phyloP scores from a whole-genome alignment of 2,888 invertebrate genomes.

The Oxystoma pomonae region DNA sequence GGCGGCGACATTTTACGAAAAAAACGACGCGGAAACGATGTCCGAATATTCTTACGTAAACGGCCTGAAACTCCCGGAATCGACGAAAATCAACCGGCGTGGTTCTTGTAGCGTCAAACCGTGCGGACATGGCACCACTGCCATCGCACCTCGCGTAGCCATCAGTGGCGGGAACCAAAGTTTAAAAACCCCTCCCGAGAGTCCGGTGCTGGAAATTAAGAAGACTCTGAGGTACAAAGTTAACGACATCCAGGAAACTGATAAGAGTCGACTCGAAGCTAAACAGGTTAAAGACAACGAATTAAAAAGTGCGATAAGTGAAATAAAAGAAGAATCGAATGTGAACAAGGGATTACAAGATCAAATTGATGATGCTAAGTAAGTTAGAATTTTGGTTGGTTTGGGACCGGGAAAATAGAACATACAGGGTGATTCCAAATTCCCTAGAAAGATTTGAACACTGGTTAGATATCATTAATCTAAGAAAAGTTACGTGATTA shows the following conservation, averaged over 20 bases:
- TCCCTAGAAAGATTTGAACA: too few relatives aligned
- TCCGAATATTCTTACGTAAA: constrained; percentile 24
- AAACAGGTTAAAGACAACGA: constrained; percentile 7
- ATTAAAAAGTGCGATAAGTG: neutral
- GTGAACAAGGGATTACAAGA: neutral
- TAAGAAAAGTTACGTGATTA: too few relatives aligned
- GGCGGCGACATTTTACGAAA: constrained; percentile 33
- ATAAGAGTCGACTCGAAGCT: neutral
- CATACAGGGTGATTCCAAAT: too few relatives aligned
- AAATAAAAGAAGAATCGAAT: neutral
- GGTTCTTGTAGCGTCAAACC: constrained; percentile 40
- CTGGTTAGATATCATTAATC: too few relatives aligned
- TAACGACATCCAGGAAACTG: constrained; percentile 19
- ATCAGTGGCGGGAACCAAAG: constrained; percentile 29
- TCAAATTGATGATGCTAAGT: neutral
- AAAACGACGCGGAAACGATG: constrained; percentile 35
- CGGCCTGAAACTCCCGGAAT: constrained; percentile 20
- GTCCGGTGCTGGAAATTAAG: constrained; percentile 40
- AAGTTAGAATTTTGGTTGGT: too few relatives aligned
- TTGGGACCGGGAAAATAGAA: too few relatives aligned
- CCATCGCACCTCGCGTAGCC: constrained; percentile 40
- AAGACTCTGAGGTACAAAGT: constrained; percentile 28
- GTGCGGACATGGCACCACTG: constrained; percentile 45
- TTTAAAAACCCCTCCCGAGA: constrained; percentile 37
- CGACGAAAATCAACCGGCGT: constrained; percentile 14